Conservation (phyloP, 2,113 vertebrate genomes). For the Hipposideros armiger region DNA sequence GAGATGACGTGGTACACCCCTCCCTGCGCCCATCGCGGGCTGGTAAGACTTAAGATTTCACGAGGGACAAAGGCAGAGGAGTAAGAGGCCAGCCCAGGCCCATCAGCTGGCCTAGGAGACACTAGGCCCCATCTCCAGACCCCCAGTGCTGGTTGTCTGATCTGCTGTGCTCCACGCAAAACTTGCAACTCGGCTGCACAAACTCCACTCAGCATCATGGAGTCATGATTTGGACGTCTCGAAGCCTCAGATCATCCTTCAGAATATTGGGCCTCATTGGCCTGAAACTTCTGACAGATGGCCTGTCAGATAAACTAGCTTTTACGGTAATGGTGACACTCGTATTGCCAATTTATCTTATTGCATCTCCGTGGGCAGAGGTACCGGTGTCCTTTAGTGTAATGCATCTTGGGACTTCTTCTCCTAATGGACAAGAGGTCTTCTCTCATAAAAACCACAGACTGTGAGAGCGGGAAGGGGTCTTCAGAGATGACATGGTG, state of each 20-base stretch:
- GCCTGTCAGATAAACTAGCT: conserved; percentile 34
- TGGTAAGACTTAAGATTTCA: neutral
- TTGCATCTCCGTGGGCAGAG: neutral
- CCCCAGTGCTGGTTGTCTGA: neutral
- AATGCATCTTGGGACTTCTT: neutral
- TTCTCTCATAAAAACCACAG: neutral
- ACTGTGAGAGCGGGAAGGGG: neutral
- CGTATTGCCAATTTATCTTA: neutral
- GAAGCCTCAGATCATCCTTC: neutral
- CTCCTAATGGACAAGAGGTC: conserved; percentile 7
- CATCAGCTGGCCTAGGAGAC: neutral
- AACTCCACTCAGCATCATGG: neutral
- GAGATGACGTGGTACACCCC: neutral
- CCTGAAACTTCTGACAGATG: conserved; percentile 1
- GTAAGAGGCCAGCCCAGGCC: neutral
- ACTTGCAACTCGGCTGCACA: neutral
- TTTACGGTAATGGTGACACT: neutral
- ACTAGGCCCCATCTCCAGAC: neutral
- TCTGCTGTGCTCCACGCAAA: fast-evolving
- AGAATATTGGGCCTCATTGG: neutral
- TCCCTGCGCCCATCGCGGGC: neutral
- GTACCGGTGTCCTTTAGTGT: neutral
- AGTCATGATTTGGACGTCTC: neutral
- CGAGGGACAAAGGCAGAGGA: neutral
- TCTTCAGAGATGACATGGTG: neutral